These are phyloP conservation scores for Leptopilina clavipes DNA, from an alignment of 1,140 invertebrate species.

Conservation along the genomic window DNA sequence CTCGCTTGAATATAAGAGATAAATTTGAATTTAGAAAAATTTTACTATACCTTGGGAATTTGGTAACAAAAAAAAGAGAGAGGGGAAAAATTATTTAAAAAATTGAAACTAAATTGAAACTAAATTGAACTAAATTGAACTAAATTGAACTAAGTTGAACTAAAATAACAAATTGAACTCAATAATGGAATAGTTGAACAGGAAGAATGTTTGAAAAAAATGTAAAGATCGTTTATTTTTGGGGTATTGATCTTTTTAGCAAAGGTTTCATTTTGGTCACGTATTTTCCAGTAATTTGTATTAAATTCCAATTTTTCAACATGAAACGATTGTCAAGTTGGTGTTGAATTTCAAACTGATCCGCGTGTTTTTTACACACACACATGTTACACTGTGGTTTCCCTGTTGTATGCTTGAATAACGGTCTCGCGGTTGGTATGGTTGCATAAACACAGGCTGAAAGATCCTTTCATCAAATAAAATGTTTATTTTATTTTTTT, in stretches of 20 bases:
- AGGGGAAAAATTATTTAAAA: background rate
- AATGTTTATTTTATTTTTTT: background rate
- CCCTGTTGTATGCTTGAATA: slow-evolving; percentile 60
- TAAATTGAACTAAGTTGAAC: no score
- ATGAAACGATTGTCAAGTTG: slow-evolving; percentile 47
- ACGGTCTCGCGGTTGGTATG: slow-evolving; percentile 53
- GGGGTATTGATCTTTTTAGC: background rate
- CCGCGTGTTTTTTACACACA: slow-evolving; percentile 45
- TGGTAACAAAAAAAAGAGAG: no score
- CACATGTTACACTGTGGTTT: slow-evolving; percentile 44
- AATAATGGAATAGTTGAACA: no score
- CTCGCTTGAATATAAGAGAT: background rate
- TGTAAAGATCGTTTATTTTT: background rate
- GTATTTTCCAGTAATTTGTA: slow-evolving; percentile 4
- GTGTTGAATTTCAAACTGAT: slow-evolving; percentile 63
- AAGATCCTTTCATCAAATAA: background rate
- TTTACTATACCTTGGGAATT: no score
- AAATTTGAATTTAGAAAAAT: background rate
- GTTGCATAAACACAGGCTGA: slow-evolving; percentile 54
- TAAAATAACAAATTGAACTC: no score
- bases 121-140: no score
- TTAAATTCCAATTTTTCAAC: slow-evolving; percentile 40
- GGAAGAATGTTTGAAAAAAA: no score
- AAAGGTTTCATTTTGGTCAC: background rate
- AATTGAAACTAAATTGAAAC: background rate